phyloP scores from a whole-genome alignment of 2,888 invertebrate genomes.

The Alsophila aescularia region DNA sequence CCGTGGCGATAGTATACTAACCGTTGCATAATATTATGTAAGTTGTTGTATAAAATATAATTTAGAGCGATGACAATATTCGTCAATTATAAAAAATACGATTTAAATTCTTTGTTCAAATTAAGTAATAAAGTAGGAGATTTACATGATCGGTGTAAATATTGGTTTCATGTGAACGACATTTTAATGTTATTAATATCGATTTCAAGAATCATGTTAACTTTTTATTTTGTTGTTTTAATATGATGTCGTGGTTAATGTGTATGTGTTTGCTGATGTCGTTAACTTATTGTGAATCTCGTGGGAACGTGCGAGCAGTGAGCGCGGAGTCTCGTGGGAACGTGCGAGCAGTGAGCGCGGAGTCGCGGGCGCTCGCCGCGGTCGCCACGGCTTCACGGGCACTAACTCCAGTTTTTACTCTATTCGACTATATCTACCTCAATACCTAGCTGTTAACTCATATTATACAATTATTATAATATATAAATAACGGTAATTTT shows the following conservation, averaged over 20 bases:
- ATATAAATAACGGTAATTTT: constrained; percentile 73
- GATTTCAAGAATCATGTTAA: constrained; percentile 29
- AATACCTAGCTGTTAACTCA: constrained; percentile 70
- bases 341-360: constrained; percentile 41
- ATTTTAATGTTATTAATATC: constrained; percentile 38
- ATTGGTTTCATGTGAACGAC: constrained; percentile 45
- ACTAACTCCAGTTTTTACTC: constrained; percentile 47
- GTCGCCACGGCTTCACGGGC: constrained; percentile 66
- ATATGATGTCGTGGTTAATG: constrained; percentile 39
- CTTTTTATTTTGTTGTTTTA: constrained; percentile 39
- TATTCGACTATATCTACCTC: constrained; percentile 69
- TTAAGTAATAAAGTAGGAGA: constrained; percentile 42
- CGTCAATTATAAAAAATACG: constrained; percentile 73
- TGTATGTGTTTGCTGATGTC: constrained; percentile 56
- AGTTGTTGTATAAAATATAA: constrained; percentile 57
- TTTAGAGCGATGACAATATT: constrained; percentile 73
- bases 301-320: constrained; percentile 49
- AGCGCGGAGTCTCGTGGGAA: constrained; percentile 67
- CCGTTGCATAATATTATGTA: constrained; percentile 51
- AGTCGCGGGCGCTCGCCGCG: constrained; percentile 49
- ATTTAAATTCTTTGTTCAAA: constrained; percentile 55
- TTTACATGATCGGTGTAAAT: constrained; percentile 53
- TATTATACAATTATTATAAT: constrained; percentile 64
- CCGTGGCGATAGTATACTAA: constrained; percentile 63
- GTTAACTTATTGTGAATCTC: constrained; percentile 70